Conservation (phyloP, 2,888 invertebrate genomes). For the Folsomia manolachei region DNA sequence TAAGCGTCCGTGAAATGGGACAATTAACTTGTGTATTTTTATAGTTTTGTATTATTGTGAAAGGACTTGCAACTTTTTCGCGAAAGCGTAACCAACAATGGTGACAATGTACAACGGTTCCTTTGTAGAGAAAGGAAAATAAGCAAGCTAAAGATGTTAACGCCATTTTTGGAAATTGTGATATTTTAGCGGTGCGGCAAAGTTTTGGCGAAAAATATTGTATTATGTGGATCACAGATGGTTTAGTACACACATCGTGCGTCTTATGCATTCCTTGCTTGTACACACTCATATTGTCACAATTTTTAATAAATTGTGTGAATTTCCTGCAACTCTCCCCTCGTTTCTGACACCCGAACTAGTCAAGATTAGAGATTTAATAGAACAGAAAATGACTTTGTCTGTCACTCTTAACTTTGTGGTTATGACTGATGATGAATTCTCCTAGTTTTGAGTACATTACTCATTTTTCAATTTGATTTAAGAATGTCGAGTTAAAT, state of each 20-base stretch:
- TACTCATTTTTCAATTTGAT: constrained; percentile 4
- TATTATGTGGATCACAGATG: too few species aligned
- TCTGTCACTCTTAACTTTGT: not conserved
- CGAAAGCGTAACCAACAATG: not conserved
- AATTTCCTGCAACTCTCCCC: not conserved
- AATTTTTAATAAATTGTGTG: not conserved
- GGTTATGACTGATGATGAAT: constrained; percentile 3
- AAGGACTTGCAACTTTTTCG: not conserved
- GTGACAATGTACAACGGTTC: not conserved
- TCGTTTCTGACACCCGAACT: not conserved
- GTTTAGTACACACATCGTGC: too few species aligned
- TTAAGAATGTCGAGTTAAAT: not conserved
- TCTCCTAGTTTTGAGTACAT: not conserved
- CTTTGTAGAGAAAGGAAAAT: too few species aligned
- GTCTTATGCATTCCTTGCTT: too few species aligned
- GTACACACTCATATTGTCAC: not conserved
- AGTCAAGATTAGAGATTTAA: too few species aligned
- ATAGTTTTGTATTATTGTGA: too few species aligned
- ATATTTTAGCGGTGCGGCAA: too few species aligned
- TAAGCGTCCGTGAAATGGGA: not conserved
- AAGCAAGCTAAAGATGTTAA: too few species aligned
- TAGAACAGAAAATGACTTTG: not conserved
- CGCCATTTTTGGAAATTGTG: too few species aligned
- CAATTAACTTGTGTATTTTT: not conserved
- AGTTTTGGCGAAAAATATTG: too few species aligned